Evolutionary conservation across 2,888 invertebrate species (phyloP), one percentile per base, ranked within the genome.

Genomic region (Aquatica leii): DNA sequence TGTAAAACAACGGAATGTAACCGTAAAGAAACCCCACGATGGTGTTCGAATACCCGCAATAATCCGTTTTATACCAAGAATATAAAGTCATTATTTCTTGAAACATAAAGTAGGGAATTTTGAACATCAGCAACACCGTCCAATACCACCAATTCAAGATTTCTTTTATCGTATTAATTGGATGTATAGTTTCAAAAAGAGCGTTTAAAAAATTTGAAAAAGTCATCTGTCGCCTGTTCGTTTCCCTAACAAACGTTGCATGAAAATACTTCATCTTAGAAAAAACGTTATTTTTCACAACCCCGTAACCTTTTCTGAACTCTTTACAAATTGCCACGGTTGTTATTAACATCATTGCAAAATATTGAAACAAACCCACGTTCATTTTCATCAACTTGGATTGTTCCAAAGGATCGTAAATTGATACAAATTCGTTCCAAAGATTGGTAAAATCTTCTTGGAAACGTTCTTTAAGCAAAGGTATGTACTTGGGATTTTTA

Each of bases 381-480:
- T 84, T 77, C 4, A 84, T 84, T 73, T 90, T 89, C 12, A 87
- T 75, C 0, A 88, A 84, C 62, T 88, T 84, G 0, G 91, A 89
- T 59, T 90, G 87, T 76, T 93, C 92, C 3, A 90, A 81, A 0
- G 93, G 92, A 77, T 93, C 93, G 68, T 91, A 90, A 73, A 89
- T 88, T 18, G 88, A 90, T 4, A 92, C 86, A 70, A 93, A 92
- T 73, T 92, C 91, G 74, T 93, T 93, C 93, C 93, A 93, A 15
- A 86, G 84, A 71, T 92, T 92, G 14, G 90, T 87, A 31, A 91
- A 80, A 62, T 87, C 87, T 71, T 90, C 89, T 40, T 86, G 85
- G 11, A 93, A 70, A 68, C 90, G 90, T 37, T 87, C 86, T 77
- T 87, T 87, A 8, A 93, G 81, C 59, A 87, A 85, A 17, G 88